Percentiles rank a stretch among this genome's conserved stretches.
Evolutionary conservation across 2,113 vertebrate species (phyloP).

Genomic region (Macrotis lagotis): DNA sequence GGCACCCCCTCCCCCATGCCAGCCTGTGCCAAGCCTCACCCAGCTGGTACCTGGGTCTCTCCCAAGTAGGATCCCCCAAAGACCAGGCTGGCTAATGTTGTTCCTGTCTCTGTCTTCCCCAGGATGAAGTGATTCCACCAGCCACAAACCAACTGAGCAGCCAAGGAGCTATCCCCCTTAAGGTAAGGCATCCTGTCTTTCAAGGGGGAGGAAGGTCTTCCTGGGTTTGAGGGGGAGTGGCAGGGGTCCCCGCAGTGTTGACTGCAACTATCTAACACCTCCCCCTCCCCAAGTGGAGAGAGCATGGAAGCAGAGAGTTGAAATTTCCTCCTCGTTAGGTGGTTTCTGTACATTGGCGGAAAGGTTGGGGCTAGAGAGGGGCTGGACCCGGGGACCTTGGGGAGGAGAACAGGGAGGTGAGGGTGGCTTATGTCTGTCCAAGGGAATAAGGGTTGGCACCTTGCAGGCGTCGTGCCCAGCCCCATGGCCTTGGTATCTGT

Average conservation of each 20-base stretch:
- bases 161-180: constrained; percentile 72
- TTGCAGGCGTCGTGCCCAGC: background rate
- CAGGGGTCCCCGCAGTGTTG: background rate
- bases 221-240: too few relatives aligned
- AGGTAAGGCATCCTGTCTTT: constrained; percentile 65
- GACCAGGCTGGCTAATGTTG: background rate
- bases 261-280: background rate
- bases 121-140: constrained; percentile 85
- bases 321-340: background rate
- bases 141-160: constrained; percentile 2
- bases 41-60: too few relatives aligned
- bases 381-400: background rate
- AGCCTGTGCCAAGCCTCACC: background rate
- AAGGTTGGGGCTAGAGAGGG: background rate
- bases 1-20: background rate
- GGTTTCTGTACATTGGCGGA: too few relatives aligned
- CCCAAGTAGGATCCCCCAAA: background rate
- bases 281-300: background rate
- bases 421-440: background rate
- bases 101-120: constrained; percentile 59
- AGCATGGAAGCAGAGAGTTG: too few relatives aligned
- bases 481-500: background rate
- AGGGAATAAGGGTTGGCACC: background rate
- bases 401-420: background rate
- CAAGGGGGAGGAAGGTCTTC: background rate